Evolutionary conservation across 2,888 invertebrate genomes (phyloP).

Genomic region (Oeneis ivallda): DNA sequence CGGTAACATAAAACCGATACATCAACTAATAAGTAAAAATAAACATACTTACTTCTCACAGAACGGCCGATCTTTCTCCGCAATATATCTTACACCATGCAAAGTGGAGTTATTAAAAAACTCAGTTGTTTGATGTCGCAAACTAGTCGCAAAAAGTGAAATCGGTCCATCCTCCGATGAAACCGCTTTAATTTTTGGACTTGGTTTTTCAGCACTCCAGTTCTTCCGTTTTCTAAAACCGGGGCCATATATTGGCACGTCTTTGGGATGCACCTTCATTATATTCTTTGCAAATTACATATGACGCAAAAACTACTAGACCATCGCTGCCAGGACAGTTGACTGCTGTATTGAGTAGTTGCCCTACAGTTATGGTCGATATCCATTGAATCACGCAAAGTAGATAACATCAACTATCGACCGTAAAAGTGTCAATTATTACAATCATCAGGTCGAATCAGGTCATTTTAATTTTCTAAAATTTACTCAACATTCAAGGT

Average conservation of each 20-base stretch:
- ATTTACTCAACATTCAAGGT: neutral
- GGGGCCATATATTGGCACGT: conserved; percentile 44
- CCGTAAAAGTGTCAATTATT: conserved; percentile 14
- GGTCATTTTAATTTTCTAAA: neutral
- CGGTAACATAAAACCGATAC: neutral
- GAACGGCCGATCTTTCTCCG: conserved; percentile 87
- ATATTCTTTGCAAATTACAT: conserved; percentile 21
- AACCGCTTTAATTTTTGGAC: conserved; percentile 29
- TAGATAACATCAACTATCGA: conserved; percentile 65
- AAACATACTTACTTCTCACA: conserved; percentile 88
- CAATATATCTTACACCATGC: conserved; percentile 90
- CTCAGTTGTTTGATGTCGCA: conserved; percentile 86
- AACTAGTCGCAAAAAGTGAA: conserved; percentile 82
- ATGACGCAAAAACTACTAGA: neutral
- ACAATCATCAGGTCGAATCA: no score
- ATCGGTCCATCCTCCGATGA: conserved; percentile 53
- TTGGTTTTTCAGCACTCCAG: conserved; percentile 31
- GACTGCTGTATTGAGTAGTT: conserved; percentile 4
- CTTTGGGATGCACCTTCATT: conserved; percentile 67
- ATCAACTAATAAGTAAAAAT: neutral
- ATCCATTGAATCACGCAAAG: conserved; percentile 50
- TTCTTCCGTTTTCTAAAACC: conserved; percentile 34
- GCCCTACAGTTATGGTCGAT: conserved; percentile 3
- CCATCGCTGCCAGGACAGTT: neutral
- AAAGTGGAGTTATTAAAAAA: conserved; percentile 89